Evolutionary conservation across 2,888 invertebrate species (phyloP).

Genomic region (Papilio elwesi): DNA sequence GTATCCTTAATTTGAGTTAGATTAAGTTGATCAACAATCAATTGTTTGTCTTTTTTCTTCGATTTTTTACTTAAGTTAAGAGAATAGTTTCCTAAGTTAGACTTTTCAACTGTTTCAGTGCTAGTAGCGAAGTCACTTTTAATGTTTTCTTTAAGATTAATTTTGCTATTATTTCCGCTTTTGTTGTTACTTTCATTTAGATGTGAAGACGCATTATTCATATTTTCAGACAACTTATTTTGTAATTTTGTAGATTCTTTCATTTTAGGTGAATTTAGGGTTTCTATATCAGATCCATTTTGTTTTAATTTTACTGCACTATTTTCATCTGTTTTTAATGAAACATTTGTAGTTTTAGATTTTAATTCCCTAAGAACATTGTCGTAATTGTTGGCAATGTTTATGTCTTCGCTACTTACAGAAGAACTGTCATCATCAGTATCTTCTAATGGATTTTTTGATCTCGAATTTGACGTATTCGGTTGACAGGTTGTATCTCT

Average conservation of each 20-base stretch:
- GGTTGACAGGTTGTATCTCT: conserved; percentile 53
- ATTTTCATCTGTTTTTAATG: conserved; percentile 27
- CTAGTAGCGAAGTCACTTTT: not conserved
- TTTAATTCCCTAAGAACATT: conserved; percentile 66
- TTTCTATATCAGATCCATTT: not conserved
- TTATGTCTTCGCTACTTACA: conserved; percentile 68
- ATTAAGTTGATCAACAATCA: conserved; percentile 70
- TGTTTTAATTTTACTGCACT: conserved; percentile 29
- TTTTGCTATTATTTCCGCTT: not conserved
- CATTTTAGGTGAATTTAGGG: conserved; percentile 23
- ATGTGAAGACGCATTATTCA: conserved; percentile 54
- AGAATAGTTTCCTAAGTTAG: conserved; percentile 60
- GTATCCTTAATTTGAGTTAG: conserved; percentile 60
- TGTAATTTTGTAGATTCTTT: conserved; percentile 15
- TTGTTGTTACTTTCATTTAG: conserved; percentile 20
- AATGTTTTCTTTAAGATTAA: not conserved
- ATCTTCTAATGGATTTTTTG: conserved; percentile 66
- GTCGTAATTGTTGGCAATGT: conserved; percentile 71
- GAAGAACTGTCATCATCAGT: conserved; percentile 54
- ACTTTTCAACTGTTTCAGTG: conserved; percentile 23
- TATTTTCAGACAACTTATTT: conserved; percentile 14
- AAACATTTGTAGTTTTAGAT: conserved; percentile 50
- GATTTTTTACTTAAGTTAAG: conserved; percentile 63
- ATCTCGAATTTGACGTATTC: conserved; percentile 53
- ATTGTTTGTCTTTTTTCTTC: conserved; percentile 55